A percentile compares a stretch with the other conserved stretches of the same genome.
Evolutionary conservation across 1,140 invertebrate genomes (phyloP).

Genomic region (Camponotus floridanus): DNA sequence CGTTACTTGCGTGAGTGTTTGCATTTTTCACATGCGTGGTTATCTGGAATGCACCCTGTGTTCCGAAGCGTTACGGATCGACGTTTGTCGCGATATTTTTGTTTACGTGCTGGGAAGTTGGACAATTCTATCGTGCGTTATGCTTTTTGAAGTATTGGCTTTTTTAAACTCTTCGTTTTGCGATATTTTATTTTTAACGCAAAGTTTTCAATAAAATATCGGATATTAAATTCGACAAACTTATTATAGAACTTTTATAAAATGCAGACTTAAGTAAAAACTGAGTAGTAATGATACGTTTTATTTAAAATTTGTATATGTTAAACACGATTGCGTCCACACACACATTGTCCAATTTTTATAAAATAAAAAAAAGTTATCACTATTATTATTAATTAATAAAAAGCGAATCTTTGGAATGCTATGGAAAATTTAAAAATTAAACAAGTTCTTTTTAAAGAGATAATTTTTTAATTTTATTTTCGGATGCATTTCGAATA

Average conservation of each 20-base stretch:
- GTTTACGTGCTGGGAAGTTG: conserved; percentile 40
- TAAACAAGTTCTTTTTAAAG: not conserved
- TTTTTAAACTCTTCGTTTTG: conserved; percentile 22
- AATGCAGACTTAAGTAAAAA: not conserved
- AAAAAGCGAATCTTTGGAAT: not conserved
- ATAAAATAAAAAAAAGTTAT: not conserved
- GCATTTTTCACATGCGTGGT: conserved; percentile 51
- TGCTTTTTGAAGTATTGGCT: conserved; percentile 49
- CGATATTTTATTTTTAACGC: conserved; percentile 34
- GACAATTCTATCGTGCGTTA: conserved; percentile 51
- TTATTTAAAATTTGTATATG: not conserved
- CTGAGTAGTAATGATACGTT: not conserved
- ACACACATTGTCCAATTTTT: not conserved
- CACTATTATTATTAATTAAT: not conserved
- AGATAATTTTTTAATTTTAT: not conserved
- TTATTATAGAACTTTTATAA: not conserved
- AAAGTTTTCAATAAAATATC: conserved; percentile 22
- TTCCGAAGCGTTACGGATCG: conserved; percentile 24
- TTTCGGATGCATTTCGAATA: not conserved
- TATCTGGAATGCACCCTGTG: conserved; percentile 57
- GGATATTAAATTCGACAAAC: not conserved
- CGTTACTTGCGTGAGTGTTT: conserved; percentile 40
- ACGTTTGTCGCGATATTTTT: conserved; percentile 61
- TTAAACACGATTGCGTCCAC: not conserved
- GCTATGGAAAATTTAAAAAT: not conserved